Evolutionary conservation across 2,888 invertebrate species (phyloP), one percentile per base, ranked within the genome.

Genomic region (Noctua janthe): DNA sequence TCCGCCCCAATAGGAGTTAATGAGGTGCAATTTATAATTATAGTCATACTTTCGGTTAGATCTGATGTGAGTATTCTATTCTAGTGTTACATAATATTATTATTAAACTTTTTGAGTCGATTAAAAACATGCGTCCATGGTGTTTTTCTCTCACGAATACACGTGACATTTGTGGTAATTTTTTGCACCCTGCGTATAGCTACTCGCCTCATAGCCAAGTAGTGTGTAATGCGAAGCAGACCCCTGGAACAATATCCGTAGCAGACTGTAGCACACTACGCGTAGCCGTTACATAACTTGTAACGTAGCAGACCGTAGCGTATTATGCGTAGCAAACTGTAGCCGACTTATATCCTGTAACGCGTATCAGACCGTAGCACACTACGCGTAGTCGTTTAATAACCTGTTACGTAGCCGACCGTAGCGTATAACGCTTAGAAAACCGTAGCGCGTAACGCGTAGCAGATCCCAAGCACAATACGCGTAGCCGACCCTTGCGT

Each of bases 111-210:
- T 72, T 64, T 5, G 13, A 39, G 8, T 54, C n/a, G 43, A 72
- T 72, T 81, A 47, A 54, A 64, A 81, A 81, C 35, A 80, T 35
- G 29, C 23, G 62, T 47, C 43, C 43, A 81, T 81, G 72, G 62
- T 73, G 51, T n/a, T 47, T 54, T 80, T 39, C n/a, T 64, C 51
- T 64, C 62, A n/a, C n/a, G 62, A 54, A 51, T 62, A 54, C 71
- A 71, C 71, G 62, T 71, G 71, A 23, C 13, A 35, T 47, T 75
- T 75, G 15, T 51, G 49, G 3, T 3, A 3, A 74, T 10, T 39
- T 15, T 39, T 73, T 39, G 10, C n/a, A 74, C 10, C 62, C 7
- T 64, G 17, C 64, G 35, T 35, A 15, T 29, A 29, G 2, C 62
- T 62, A 35, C 17, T 15, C 2, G 62, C 8, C 29, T 64, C 8